Conservation (phyloP, 2,797 vertebrate genomes). For the Columba guinea region DNA sequence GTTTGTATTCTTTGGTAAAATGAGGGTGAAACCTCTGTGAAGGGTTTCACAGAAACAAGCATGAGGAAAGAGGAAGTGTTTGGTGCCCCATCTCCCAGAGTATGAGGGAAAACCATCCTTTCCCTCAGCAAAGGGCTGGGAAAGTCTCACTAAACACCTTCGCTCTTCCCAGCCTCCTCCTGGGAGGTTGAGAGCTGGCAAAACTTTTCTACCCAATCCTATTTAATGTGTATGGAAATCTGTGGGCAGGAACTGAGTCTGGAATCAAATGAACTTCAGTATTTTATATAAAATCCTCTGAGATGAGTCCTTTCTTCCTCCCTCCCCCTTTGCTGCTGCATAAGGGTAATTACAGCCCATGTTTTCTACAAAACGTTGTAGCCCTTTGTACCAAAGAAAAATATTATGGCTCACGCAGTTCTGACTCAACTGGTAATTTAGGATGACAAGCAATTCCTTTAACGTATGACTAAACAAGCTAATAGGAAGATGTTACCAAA, state of each 20-base stretch:
- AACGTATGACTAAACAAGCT: constrained; percentile 39
- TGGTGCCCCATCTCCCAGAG: background rate
- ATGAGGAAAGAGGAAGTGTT: background rate
- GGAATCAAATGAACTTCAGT: background rate
- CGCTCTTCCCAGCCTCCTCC: background rate
- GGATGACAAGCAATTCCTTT: constrained; percentile 44
- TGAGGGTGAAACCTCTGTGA: fast-evolving
- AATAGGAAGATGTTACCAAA: constrained; percentile 63
- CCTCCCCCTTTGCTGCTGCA: background rate
- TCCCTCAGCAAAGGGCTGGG: background rate
- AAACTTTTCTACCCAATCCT: background rate
- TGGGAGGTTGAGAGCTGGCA: background rate
- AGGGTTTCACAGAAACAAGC: background rate
- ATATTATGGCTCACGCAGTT: constrained; percentile 28
- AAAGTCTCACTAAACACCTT: background rate
- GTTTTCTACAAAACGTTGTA: background rate
- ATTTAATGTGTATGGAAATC: background rate
- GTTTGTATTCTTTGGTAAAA: background rate
- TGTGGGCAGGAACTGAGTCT: background rate
- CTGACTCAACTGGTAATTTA: constrained; percentile 54
- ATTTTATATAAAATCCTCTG: background rate
- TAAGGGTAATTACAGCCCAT: background rate
- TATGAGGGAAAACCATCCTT: background rate
- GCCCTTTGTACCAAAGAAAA: constrained; percentile 7
- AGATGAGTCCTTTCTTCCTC: background rate